Evolutionary conservation across 2,888 invertebrate genomes (phyloP), one percentile per base, ranked within the genome.

Genomic region (Hoplodrina ambigua): DNA sequence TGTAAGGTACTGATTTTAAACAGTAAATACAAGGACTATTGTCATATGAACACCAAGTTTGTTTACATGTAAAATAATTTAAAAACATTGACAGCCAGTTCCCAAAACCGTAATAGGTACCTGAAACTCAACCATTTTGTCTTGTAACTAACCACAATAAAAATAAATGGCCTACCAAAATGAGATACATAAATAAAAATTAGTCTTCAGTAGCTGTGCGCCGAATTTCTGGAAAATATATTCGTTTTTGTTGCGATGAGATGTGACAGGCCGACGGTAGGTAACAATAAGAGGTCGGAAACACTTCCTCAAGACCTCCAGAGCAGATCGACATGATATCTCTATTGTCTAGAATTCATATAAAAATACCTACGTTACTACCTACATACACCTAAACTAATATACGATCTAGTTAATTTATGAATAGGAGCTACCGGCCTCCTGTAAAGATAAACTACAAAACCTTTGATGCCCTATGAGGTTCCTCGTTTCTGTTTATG

Each of bases 141-240:
- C 52, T 41, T 19, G 30, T 37, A 61, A 53, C 49, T 57, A 74
- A 61, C 53, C 33, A 69, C 20, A 69, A 69, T 70, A 69, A 75
- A 50, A 54, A 58, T 37, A 62, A 67, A 72, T 60, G 55, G 66
- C 6, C 58, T 20, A 11, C 46, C 57, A 33, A 61, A 74, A 73
- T 73, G 69, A 69, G 56, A 59, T 72, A 57, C 67, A 72, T 73
- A 72, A 77, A 73, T 78, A 61, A 68, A 59, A 60, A 73, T 68
- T 67, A 54, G 68, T 68, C 69, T 63, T 49, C 25, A 52, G 15
- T 30, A 17, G 20, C 41, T 53, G 37, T 30, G 11, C 41, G 37
- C 30, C 8, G 46, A 58, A 61, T 61, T 65, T 77, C 72, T 77
- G 75, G 66, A 72, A 65, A 44, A 30, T 72, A 25, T 50, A 54